These are phyloP conservation scores for Rhipidura dahli DNA, from an alignment of 2,113 vertebrate genomes.

Conservation along the genomic window DNA sequence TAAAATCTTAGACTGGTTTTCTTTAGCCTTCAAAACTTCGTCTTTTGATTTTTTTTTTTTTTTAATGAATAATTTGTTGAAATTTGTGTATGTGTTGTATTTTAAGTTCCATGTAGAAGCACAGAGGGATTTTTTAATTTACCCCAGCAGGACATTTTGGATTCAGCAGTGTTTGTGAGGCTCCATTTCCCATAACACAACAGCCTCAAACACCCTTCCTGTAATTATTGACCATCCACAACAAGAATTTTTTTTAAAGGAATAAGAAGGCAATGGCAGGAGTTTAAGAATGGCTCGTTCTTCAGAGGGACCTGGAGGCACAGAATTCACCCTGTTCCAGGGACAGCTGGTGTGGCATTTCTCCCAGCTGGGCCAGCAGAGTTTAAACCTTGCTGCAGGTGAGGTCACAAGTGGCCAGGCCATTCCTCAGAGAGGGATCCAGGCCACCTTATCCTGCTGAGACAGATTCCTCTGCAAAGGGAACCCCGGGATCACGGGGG, in stretches of 20 bases:
- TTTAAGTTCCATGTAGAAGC: not conserved
- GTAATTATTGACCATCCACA: not conserved
- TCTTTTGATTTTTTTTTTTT: too few species aligned
- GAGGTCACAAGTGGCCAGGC: not conserved
- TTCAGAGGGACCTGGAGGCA: accelerated
- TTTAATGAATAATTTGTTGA: not conserved
- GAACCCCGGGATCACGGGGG: not conserved
- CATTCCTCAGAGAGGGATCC: not conserved
- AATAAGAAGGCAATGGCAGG: not conserved
- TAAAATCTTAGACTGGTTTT: not conserved
- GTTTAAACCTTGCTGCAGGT: accelerated
- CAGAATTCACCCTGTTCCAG: accelerated
- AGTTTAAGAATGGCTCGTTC: accelerated
- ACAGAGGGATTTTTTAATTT: not conserved
- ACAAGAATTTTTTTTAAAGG: not conserved
- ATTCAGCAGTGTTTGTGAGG: not conserved
- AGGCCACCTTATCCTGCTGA: not conserved
- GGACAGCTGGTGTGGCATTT: accelerated
- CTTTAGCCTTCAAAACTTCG: not conserved
- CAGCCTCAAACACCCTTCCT: not conserved
- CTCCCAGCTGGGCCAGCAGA: accelerated
- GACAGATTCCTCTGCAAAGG: not conserved
- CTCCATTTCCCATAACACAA: not conserved
- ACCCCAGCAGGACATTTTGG: not conserved
- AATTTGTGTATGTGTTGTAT: accelerated